Conservation (phyloP, 2,113 vertebrate genomes). For the Progne subis region DNA sequence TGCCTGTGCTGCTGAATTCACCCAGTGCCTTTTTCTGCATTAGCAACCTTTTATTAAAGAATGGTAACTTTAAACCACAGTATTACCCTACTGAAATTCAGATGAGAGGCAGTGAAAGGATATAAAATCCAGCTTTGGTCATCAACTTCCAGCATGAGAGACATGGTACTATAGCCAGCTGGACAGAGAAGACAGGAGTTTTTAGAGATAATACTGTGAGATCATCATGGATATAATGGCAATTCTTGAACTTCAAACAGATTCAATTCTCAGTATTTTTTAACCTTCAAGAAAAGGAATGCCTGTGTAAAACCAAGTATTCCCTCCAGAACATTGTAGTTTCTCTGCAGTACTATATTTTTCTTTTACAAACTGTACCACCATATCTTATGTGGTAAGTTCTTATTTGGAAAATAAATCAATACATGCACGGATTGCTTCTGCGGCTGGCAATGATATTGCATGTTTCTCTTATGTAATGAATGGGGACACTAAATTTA, state of each 20-base stretch:
- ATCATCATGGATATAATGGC: not conserved
- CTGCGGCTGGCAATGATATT: not conserved
- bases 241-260: not conserved
- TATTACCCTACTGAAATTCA: not conserved
- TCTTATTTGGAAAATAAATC: slow-evolving; percentile 2
- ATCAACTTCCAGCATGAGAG: not conserved
- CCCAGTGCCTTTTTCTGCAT: not conserved
- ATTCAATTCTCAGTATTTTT: not conserved
- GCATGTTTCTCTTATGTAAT: not conserved
- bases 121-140: not conserved
- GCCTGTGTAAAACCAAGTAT: not conserved
- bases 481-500: not conserved
- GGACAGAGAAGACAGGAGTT: not conserved
- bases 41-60: not conserved
- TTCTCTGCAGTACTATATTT: not conserved
- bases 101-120: not conserved
- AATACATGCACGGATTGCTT: not conserved
- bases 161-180: not conserved
- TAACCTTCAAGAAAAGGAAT: not conserved
- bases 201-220: not conserved
- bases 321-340: not conserved
- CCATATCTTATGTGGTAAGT: not conserved
- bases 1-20: not conserved
- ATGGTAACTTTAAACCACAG: not conserved
- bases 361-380: not conserved